A percentile compares a stretch with the other conserved stretches of the same genome.
Evolutionary conservation across 1,140 invertebrate species (phyloP).

Genomic region (Bombus superbus): DNA sequence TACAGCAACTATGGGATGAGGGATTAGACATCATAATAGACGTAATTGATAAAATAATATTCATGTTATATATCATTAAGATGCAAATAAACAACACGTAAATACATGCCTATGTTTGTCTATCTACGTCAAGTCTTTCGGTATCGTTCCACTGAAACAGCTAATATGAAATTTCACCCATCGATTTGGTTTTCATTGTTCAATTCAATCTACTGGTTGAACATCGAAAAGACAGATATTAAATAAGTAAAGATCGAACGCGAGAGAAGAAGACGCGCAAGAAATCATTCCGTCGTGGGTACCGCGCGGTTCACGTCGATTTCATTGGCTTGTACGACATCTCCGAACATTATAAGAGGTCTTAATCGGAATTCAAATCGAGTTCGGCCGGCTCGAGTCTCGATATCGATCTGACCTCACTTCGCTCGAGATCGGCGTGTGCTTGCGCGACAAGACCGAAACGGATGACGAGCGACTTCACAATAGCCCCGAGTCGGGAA

Average conservation of each 20-base stretch:
- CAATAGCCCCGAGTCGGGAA: constrained; percentile 59
- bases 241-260: not conserved
- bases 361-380: constrained; percentile 60
- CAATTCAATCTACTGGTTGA: not conserved
- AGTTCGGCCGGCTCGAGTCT: constrained; percentile 2
- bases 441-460: constrained; percentile 52
- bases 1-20: not conserved
- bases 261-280: not conserved
- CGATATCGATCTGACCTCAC: constrained; percentile 70
- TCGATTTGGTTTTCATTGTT: not conserved
- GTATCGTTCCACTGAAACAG: not conserved
- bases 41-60: not conserved
- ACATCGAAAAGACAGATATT: not conserved
- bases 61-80: not conserved
- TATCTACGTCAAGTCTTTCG: no score
- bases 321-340: constrained; percentile 37
- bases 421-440: constrained; percentile 55
- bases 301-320: constrained; percentile 15
- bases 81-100: not conserved
- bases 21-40: not conserved
- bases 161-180: not conserved
- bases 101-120: not conserved
- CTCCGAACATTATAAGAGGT: constrained; percentile 37
- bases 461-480: constrained; percentile 60
- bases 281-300: not conserved